Percentiles rank a stretch among this genome's conserved stretches.
Conservation (phyloP, 2,797 vertebrate genomes). For the Enteromius mattozi region DNA sequence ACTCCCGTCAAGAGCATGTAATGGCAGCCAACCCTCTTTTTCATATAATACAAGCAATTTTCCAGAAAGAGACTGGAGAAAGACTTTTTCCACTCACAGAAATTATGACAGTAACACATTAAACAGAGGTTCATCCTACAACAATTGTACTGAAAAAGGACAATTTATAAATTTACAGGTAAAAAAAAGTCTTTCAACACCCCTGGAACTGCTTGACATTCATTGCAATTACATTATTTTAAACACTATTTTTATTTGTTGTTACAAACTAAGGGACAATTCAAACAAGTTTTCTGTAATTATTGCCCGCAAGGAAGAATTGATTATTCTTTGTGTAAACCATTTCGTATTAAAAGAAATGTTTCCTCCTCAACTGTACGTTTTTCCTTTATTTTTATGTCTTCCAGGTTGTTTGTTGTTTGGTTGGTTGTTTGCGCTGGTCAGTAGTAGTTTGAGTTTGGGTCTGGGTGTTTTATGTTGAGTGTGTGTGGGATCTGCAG, state of each 20-base stretch:
- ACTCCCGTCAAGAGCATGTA: not conserved
- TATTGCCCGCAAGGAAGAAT: not conserved
- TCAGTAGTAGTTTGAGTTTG: not conserved
- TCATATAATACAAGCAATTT: not conserved
- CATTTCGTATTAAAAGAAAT: not conserved
- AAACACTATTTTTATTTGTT: not conserved
- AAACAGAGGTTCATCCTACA: not conserved
- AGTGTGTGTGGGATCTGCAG: not conserved
- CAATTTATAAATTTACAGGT: not conserved
- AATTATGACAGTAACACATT: not conserved
- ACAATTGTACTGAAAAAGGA: not conserved
- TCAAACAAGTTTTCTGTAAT: not conserved
- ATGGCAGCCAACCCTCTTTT: not conserved
- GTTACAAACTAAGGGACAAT: not conserved
- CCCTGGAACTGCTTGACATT: not conserved
- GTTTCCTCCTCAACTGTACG: not conserved
- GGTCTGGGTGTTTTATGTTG: not conserved
- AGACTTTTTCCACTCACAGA: not conserved
- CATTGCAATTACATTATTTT: not conserved
- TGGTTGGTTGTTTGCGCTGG: not conserved
- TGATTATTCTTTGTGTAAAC: not conserved
- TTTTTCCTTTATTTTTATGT: not conserved
- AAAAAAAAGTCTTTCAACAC: not conserved
- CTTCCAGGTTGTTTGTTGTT: not conserved
- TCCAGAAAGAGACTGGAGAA: not conserved